Conservation (phyloP, 2,113 vertebrate species). For the Hiodon alosoides region DNA sequence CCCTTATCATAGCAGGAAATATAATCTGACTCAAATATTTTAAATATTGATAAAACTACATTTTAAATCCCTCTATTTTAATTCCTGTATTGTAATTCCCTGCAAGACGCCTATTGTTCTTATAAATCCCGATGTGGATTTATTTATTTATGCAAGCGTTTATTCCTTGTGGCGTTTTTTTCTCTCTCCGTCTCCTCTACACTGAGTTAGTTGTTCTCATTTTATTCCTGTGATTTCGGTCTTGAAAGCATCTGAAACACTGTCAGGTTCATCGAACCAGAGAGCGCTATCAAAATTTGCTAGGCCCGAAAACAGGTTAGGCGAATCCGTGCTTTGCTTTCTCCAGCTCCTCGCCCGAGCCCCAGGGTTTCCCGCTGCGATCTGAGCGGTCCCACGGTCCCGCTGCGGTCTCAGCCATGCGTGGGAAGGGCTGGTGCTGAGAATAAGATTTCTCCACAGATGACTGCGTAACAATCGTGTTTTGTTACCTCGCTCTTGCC, state of each 20-base stretch:
- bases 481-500: slow-evolving; percentile 63
- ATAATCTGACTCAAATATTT: background rate
- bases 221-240: slow-evolving; percentile 61
- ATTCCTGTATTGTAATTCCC: background rate
- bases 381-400: slow-evolving; percentile 37
- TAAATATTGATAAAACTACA: background rate
- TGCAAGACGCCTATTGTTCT: slow-evolving; percentile 27
- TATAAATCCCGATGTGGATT: slow-evolving; percentile 54
- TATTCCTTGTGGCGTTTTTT: slow-evolving; percentile 33
- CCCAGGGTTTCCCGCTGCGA: no score
- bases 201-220: slow-evolving; percentile 57
- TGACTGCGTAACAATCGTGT: slow-evolving; percentile 68
- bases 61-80: background rate
- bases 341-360: slow-evolving; percentile 46
- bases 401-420: slow-evolving; percentile 62
- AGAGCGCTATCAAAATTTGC: slow-evolving; percentile 63
- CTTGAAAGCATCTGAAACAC: slow-evolving; percentile 55
- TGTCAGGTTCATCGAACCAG: slow-evolving; percentile 64
- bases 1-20: background rate
- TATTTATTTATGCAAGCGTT: slow-evolving; percentile 28
- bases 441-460: slow-evolving; percentile 67
- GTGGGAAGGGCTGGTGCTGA: slow-evolving; percentile 63
- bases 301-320: slow-evolving; percentile 49
- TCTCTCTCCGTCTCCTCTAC: slow-evolving; percentile 35
- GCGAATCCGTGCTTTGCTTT: slow-evolving; percentile 52